Base-by-base conservation (phyloP, 1,140 invertebrate species). In the Rhopalosiphum maidis region DNA sequence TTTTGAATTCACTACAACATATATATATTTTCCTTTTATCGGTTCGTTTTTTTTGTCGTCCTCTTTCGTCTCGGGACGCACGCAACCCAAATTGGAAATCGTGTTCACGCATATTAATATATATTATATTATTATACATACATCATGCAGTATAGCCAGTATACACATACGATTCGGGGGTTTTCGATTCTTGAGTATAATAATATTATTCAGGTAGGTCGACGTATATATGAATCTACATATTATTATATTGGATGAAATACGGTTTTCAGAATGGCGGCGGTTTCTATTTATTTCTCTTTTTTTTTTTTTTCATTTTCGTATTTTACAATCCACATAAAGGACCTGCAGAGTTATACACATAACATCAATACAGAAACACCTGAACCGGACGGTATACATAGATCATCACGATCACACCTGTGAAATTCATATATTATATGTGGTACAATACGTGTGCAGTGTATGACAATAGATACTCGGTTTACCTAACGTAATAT, bases 11-110 rank as follows among this genome's bases (percentile, higher is more conserved):
- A 30, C 23, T 46, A 25, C 23, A 6, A 46, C 23, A 46, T 15
- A 6, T 25, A 46, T 86, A 46, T 46, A 15, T 86, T 86, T 46
- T 41, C 83, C 22, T 43, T 86, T 43, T 46, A 86, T 86, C 25
- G 85, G 25, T 86, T 83, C 2, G 4, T 83, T 37, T 83, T 83
- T 86, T 86, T 30, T 41, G 25, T 30, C 85, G 23, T 41, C 41
- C 23, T 35, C n/a, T n/a, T 25, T 86, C 82, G 9, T 46, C 41
- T 23, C 23, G 25, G 9, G 22, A 83, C 41, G 11, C 25, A 43
- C 23, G 85, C 41, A 43, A 86, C 43, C 85, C 37, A 86, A 86
- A 46, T 86, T 86, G 85, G 43, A 86, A 86, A 86, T 46, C 85
- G 43, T 86, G 85, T 86, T 30, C 25, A 11, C 41, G 41, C 43